phyloP scores from a whole-genome alignment of 2,113 vertebrate species.

The Nesogale talazaci region DNA sequence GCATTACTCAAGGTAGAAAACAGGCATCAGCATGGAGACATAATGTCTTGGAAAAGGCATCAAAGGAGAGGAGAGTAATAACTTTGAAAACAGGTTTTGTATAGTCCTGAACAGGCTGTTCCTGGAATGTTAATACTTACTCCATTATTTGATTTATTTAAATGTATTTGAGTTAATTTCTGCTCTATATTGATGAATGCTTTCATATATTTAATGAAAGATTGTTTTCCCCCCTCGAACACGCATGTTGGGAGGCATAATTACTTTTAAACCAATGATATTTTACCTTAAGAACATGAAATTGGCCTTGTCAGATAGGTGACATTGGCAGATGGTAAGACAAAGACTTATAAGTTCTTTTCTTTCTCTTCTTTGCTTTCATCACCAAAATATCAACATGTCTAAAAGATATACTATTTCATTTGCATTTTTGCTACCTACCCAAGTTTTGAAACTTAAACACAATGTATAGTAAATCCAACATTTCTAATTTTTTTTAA shows the following conservation, averaged over 20 bases:
- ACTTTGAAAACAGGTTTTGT: not conserved
- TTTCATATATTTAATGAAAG: not conserved
- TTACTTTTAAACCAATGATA: not conserved
- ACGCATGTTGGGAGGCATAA: not conserved
- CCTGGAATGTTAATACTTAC: slow-evolving; percentile 9
- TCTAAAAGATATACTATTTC: not conserved
- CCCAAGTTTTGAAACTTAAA: not conserved
- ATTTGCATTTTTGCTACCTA: slow-evolving; percentile 19
- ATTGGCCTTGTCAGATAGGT: not conserved
- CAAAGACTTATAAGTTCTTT: not conserved
- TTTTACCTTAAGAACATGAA: slow-evolving; percentile 10
- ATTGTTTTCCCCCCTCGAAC: not conserved
- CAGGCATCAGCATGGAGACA: not conserved
- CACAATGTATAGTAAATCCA: slow-evolving; percentile 6
- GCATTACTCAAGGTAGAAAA: not conserved
- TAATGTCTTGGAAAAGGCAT: not conserved
- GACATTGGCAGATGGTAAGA: not conserved
- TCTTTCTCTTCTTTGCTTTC: not conserved
- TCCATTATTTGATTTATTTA: not conserved
- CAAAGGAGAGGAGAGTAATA: not conserved
- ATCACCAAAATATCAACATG: not conserved
- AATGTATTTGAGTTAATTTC: slow-evolving; percentile 11
- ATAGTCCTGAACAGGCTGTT: not conserved
- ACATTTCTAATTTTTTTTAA: not conserved
- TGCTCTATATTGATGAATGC: slow-evolving; percentile 25